Conservation (phyloP, 2,797 vertebrate genomes). For the Cryptoprocta ferox region DNA sequence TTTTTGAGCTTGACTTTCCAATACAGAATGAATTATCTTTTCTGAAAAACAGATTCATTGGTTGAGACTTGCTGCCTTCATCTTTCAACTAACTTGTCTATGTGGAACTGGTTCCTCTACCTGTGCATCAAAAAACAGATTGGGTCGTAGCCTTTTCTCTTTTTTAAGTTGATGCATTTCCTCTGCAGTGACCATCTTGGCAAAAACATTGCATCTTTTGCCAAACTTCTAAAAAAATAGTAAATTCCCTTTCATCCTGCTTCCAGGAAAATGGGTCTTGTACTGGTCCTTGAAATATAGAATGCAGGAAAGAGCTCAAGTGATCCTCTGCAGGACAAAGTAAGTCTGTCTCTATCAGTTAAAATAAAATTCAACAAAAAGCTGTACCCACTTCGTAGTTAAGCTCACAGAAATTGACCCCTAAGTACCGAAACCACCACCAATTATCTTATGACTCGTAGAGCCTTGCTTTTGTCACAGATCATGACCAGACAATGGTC, state of each 20-base stretch:
- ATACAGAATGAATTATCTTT: not conserved
- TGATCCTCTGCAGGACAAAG: not conserved
- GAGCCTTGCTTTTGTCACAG: slow-evolving; percentile 31
- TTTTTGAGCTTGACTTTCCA: not conserved
- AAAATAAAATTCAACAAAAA: slow-evolving; percentile 43
- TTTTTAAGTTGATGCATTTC: not conserved
- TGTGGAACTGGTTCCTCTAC: no score
- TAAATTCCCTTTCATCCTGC: not conserved
- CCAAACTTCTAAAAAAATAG: not conserved
- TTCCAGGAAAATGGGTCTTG: not conserved
- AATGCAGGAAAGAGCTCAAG: not conserved
- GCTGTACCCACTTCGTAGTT: not conserved
- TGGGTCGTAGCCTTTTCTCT: not conserved
- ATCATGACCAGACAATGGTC: not conserved
- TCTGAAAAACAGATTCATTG: not conserved
- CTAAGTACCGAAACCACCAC: not conserved
- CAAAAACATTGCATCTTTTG: not conserved
- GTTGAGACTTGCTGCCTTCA: not conserved
- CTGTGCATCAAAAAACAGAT: not conserved
- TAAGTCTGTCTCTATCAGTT: not conserved
- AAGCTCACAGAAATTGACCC: not conserved
- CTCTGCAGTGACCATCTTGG: not conserved
- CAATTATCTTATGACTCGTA: slow-evolving; percentile 18
- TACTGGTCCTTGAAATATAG: not conserved
- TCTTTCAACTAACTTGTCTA: not conserved